A percentile compares a stretch with the other conserved stretches of the same genome.
These are phyloP conservation scores for Dasysyrphus albostriatus DNA, from an alignment of 2,888 invertebrate genomes.

Conservation along the genomic window DNA sequence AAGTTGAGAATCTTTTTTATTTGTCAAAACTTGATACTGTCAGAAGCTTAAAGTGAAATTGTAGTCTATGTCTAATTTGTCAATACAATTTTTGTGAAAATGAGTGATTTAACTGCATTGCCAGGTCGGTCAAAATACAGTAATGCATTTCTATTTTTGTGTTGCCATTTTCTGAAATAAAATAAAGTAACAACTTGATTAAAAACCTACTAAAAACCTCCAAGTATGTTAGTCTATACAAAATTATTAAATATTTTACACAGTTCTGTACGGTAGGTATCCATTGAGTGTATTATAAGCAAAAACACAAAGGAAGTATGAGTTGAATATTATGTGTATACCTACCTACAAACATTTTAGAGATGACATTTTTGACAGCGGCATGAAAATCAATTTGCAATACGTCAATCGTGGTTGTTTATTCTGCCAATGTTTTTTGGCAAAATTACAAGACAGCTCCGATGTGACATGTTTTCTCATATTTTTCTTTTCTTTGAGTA, in stretches of 20 bases:
- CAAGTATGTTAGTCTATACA: no score
- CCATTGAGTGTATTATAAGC: conserved; percentile 21
- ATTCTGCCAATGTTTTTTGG: conserved; percentile 61
- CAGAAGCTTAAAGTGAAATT: no score
- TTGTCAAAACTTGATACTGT: no score
- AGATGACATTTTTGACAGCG: conserved; percentile 79
- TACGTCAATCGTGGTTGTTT: conserved; percentile 79
- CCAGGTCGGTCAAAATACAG: no score
- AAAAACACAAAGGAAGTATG: conserved; percentile 34
- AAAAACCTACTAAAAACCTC: no score
- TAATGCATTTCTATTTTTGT: no score
- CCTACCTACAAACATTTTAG: conserved; percentile 56
- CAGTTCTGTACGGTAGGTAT: not conserved
- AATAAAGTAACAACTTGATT: no score
- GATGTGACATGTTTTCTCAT: conserved; percentile 62
- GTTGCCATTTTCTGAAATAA: no score
- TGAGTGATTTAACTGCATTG: no score
- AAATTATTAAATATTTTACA: not conserved
- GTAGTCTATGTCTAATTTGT: no score
- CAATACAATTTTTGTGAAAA: no score
- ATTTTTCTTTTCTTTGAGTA: not conserved
- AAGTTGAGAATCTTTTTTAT: no score
- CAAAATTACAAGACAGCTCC: conserved; percentile 67
- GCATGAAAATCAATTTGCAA: conserved; percentile 82
- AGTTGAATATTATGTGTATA: conserved; percentile 16